Evolutionary conservation across 2,113 vertebrate species (phyloP).

Genomic region (Pica pica): DNA sequence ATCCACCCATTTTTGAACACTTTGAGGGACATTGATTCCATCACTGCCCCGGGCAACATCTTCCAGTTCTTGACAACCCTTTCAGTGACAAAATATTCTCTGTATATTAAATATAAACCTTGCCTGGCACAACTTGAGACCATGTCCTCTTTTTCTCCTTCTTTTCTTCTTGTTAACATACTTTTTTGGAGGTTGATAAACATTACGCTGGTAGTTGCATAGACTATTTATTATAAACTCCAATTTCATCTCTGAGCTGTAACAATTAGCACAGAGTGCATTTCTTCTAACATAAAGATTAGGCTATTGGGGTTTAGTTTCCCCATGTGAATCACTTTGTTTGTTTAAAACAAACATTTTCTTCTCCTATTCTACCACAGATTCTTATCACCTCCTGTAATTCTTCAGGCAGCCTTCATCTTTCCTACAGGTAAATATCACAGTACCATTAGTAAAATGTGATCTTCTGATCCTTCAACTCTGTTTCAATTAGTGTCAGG

Average conservation of each 20-base stretch:
- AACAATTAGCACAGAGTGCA: not conserved
- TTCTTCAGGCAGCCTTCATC: not conserved
- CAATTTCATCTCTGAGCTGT: not conserved
- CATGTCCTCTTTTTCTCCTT: accelerated
- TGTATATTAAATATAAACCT: not conserved
- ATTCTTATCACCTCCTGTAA: not conserved
- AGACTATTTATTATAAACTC: not conserved
- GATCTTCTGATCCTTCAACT: not conserved
- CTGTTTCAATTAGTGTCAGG: not conserved
- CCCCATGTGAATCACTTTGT: accelerated
- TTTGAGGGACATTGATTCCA: not conserved
- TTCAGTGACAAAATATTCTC: not conserved
- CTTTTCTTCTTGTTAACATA: not conserved
- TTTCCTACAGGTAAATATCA: not conserved
- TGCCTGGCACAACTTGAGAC: not conserved
- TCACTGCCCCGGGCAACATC: accelerated
- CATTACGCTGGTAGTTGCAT: not conserved
- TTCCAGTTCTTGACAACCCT: not conserved
- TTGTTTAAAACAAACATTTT: not conserved
- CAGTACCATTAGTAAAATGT: not conserved
- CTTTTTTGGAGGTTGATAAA: not conserved
- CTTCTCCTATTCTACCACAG: not conserved
- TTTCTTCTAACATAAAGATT: not conserved
- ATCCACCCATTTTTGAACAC: not conserved
- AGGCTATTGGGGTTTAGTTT: not conserved